A percentile compares a stretch with the other conserved stretches of the same genome.
Evolutionary conservation across 2,888 invertebrate genomes (phyloP).

Genomic region (Auanema freiburgensis): DNA sequence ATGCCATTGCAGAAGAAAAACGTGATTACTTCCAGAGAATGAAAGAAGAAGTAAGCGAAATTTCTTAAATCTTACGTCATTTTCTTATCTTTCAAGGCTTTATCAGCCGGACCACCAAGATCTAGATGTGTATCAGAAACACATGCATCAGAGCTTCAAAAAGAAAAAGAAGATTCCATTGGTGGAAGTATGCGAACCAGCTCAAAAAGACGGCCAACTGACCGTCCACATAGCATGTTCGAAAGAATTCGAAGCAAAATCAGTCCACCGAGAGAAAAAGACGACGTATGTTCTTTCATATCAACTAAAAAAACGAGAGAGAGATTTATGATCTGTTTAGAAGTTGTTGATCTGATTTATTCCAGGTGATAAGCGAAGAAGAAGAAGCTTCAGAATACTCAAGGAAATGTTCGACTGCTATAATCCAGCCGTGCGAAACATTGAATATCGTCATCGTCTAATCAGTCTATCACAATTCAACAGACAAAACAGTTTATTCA

Average conservation of each 20-base stretch:
- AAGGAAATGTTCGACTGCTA: not conserved
- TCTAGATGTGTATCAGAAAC: not conserved
- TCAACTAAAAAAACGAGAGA: too few species aligned
- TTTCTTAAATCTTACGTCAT: too few species aligned
- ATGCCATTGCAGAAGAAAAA: conserved; percentile 1
- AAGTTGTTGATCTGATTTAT: not conserved
- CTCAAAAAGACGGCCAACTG: conserved; percentile 1
- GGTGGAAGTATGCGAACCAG: not conserved
- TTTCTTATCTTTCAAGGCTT: too few species aligned
- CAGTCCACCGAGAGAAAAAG: too few species aligned
- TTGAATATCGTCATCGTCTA: conserved; percentile 2
- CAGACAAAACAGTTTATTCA: too few species aligned
- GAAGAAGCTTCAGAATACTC: not conserved
- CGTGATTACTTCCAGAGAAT: not conserved
- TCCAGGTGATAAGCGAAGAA: conserved; percentile 2
- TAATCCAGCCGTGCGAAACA: not conserved
- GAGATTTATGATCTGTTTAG: not conserved
- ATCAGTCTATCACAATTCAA: not conserved
- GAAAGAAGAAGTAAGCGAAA: not conserved
- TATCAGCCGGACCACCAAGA: too few species aligned
- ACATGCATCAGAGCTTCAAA: not conserved
- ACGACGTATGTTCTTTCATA: too few species aligned
- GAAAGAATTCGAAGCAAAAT: too few species aligned
- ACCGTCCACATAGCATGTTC: too few species aligned
- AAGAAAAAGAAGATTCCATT: too few species aligned